Evolutionary conservation across 2,797 vertebrate species (phyloP).

Genomic region (Sebastiscus tertius): DNA sequence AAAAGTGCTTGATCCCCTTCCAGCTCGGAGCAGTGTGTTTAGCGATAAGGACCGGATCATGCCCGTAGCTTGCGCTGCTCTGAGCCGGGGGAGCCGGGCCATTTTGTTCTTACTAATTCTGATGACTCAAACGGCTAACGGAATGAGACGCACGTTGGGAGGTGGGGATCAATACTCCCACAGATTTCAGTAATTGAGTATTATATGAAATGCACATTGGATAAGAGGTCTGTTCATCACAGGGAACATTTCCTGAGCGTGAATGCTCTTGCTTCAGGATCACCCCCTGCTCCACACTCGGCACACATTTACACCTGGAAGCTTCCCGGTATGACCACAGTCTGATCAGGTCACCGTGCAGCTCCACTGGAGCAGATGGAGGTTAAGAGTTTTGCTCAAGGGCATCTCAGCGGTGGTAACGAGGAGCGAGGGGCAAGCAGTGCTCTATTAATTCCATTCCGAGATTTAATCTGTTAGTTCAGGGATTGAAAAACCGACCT

Average conservation of each 20-base stretch:
- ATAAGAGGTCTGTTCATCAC: constrained; percentile 12
- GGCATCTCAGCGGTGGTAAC: constrained; percentile 22
- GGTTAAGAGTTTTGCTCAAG: constrained; percentile 38
- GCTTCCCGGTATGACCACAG: neutral
- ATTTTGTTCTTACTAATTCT: constrained; percentile 62
- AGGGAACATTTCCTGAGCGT: neutral
- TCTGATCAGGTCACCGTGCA: neutral
- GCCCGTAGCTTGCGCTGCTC: constrained; percentile 34
- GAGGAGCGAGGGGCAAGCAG: neutral
- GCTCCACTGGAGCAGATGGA: constrained; percentile 18
- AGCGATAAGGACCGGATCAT: constrained; percentile 65
- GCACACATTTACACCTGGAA: constrained; percentile 12
- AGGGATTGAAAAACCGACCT: neutral
- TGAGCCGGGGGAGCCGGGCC: constrained; percentile 42
- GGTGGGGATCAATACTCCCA: constrained; percentile 38
- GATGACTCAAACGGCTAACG: constrained; percentile 48
- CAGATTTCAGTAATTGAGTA: constrained; percentile 32
- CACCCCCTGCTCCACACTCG: neutral
- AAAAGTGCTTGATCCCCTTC: constrained; percentile 58
- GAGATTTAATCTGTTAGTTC: constrained; percentile 14
- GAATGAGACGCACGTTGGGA: constrained; percentile 47
- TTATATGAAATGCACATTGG: constrained; percentile 33
- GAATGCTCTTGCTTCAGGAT: neutral
- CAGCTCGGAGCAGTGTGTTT: constrained; percentile 50
- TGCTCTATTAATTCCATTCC: neutral